Evolutionary conservation across 2,113 vertebrate genomes (phyloP).

Genomic region (Caloenas nicobarica): DNA sequence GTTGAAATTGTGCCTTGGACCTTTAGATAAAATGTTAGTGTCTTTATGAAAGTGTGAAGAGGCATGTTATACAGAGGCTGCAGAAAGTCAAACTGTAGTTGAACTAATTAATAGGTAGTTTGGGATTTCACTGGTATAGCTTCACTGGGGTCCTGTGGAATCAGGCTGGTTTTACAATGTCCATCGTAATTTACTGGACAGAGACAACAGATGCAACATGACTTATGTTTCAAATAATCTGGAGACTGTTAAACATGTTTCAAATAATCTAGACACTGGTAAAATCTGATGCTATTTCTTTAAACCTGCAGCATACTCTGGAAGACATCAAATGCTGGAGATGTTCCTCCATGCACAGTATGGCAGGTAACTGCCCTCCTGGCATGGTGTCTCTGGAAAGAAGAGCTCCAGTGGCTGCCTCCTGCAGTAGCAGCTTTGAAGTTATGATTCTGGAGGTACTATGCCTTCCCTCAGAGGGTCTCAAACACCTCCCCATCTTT

Average conservation of each 20-base stretch:
- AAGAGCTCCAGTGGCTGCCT: not conserved
- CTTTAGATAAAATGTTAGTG: not conserved
- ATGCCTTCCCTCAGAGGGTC: not conserved
- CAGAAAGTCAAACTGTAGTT: not conserved
- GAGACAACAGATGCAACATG: not conserved
- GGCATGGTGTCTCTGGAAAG: rapidly evolving
- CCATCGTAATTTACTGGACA: not conserved
- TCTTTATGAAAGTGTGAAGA: not conserved
- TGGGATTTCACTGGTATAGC: not conserved
- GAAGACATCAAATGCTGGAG: not conserved
- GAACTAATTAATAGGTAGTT: not conserved
- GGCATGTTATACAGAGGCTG: not conserved
- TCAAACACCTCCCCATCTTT: not conserved
- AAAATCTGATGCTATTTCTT: not conserved
- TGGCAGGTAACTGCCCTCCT: not conserved
- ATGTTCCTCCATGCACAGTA: not conserved
- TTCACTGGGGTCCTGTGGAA: not conserved
- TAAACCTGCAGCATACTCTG: not conserved
- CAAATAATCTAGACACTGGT: not conserved
- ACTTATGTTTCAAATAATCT: not conserved
- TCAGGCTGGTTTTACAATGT: not conserved
- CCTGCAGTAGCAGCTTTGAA: not conserved
- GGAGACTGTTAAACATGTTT: not conserved
- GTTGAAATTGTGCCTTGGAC: not conserved
- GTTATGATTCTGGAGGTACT: not conserved